These are phyloP conservation scores for Lordiphosa stackelbergi DNA, from an alignment of 1,140 invertebrate species.

Conservation along the genomic window DNA sequence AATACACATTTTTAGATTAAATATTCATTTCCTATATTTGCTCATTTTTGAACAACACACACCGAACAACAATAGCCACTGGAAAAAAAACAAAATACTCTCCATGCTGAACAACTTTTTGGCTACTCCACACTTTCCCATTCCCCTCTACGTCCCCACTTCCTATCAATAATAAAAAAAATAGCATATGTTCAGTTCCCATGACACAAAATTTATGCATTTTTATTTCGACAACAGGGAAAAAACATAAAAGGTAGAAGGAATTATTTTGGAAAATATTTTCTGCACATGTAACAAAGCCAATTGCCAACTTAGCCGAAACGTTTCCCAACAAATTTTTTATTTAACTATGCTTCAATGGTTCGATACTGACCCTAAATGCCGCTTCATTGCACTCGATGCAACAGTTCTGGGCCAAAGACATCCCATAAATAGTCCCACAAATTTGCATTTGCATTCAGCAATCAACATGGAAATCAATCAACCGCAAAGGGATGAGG, in stretches of 20 bases:
- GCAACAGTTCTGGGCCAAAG: conserved; percentile 27
- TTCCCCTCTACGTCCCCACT: not conserved
- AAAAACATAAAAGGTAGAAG: conserved; percentile 30
- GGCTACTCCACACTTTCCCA: not conserved
- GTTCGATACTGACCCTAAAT: not conserved
- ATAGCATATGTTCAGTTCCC: conserved; percentile 59
- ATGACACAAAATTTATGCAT: conserved; percentile 63
- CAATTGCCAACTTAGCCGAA: conserved; percentile 35
- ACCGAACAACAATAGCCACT: no score
- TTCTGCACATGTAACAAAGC: conserved; percentile 51
- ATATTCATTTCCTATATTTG: conserved; percentile 16
- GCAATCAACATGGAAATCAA: conserved; percentile 70
- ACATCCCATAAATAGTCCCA: conserved; percentile 18
- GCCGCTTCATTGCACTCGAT: conserved; percentile 12
- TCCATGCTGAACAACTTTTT: conserved; percentile 8
- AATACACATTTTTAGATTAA: conserved; percentile 12
- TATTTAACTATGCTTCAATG: conserved; percentile 36
- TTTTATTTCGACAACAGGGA: conserved; percentile 41
- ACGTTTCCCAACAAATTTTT: conserved; percentile 10
- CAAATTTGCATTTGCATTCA: conserved; percentile 61
- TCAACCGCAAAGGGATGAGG: conserved; percentile 55
- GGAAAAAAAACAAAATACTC: not conserved
- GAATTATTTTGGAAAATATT: conserved; percentile 53
- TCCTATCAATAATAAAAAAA: conserved; percentile 23
- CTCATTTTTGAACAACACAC: conserved; percentile 9